Base-by-base conservation (phyloP, 1,140 invertebrate species). In the Tetramorium simillimum region DNA sequence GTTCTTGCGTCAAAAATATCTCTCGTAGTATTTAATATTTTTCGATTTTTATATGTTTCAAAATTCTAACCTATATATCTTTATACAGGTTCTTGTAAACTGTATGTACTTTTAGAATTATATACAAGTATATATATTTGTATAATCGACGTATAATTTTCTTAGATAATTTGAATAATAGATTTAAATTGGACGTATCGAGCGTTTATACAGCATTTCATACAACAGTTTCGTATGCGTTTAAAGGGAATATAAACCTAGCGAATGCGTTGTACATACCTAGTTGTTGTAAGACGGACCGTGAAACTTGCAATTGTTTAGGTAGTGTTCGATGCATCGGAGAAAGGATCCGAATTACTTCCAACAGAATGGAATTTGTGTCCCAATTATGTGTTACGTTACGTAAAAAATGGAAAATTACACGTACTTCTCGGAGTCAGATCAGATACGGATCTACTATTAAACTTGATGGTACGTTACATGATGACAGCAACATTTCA, bases 291-390 rank as follows among this genome's bases (percentile, higher is more conserved):
- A 69, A 43, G 51, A 43, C 24, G 56, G 5, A 58, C 24, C n/a
- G 14, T 56, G 5, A 77, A 73, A 43, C n/a, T 60, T 70, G 12
- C 82, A 46, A 73, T 86, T 18, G 94, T 95, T 16, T 92, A 97
- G 96, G 96, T 96, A 94, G 96, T 95, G 24, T 93, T 97, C 28
- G 94, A 96, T 73, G 95, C 96, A 37, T 95, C 95, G 86, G 97
- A 97, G 92, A 92, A 93, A 49, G 96, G 96, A 85, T 96, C 95
- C 85, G 97, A 98, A 94, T 88, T 97, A 16, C 93, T 98, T 24
- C 97, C 97, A 6, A 95, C 96, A 72, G 95, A 94, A 77, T 98
- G 97, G 97, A 97, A 97, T 93, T 95, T 96, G 40, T 94, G 94
- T 60, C 81, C 91, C 16, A 96, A 95, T 80, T 97, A 97, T 92